Evolutionary conservation across 2,113 vertebrate genomes (phyloP).

Genomic region (Empidonax traillii): DNA sequence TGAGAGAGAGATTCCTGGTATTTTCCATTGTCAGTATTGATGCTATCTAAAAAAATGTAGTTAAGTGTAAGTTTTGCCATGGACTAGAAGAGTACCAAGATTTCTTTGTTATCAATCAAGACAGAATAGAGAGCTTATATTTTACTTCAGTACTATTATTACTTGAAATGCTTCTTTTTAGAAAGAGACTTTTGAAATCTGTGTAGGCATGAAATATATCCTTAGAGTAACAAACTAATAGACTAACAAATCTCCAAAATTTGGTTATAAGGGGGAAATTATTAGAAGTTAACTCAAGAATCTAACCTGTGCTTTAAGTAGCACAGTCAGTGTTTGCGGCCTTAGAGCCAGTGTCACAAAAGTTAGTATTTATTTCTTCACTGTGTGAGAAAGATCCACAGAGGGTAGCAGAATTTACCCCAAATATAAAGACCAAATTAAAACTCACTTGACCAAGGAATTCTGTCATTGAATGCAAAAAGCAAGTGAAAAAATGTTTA

Average conservation of each 20-base stretch:
- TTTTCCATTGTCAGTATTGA: background rate
- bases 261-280: background rate
- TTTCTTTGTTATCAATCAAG: background rate
- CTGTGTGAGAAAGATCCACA: background rate
- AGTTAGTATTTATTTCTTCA: background rate
- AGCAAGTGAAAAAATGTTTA: background rate
- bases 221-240: background rate
- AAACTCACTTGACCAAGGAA: background rate
- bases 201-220: background rate
- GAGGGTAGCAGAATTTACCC: background rate
- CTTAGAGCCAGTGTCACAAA: background rate
- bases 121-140: background rate
- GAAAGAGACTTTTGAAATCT: background rate
- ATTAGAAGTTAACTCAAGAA: background rate
- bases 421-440: background rate
- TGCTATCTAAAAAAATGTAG: background rate
- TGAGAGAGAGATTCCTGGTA: background rate
- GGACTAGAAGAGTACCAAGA: background rate
- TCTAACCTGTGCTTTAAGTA: background rate
- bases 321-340: background rate
- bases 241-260: background rate
- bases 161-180: slow-evolving; percentile 30
- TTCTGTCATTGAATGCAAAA: background rate
- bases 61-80: background rate
- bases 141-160: background rate